Conservation (phyloP, 1,140 invertebrate genomes). For the Cyrtorhinus lividipennis region DNA sequence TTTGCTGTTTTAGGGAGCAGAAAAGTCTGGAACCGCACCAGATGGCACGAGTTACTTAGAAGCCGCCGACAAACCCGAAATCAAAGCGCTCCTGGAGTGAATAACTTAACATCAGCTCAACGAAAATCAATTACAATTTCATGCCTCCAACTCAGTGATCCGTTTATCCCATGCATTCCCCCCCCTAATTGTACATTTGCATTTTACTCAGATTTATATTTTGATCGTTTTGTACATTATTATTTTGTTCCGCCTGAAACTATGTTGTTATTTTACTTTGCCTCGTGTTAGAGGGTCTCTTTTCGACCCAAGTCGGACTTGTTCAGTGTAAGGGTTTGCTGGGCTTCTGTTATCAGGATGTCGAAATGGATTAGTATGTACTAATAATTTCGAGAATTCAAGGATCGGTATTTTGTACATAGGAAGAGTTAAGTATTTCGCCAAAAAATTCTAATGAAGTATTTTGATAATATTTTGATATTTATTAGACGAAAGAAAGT, state of each 20-base stretch:
- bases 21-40: slow-evolving; percentile 65
- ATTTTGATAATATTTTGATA: slow-evolving; percentile 5
- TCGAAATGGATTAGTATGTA: no score
- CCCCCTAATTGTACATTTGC: not conserved
- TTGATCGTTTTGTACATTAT: not conserved
- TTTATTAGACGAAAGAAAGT: not conserved
- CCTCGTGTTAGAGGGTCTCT: no score
- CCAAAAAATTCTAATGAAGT: not conserved
- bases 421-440: not conserved
- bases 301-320: no score
- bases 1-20: slow-evolving; percentile 79
- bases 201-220: not conserved
- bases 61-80: slow-evolving; percentile 83
- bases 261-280: not conserved
- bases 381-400: no score
- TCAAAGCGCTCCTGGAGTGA: slow-evolving; percentile 50
- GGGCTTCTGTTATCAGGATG: no score
- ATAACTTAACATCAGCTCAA: not conserved
- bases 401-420: no score
- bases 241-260: no score
- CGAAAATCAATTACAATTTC: slow-evolving; percentile 3
- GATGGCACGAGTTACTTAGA: slow-evolving; percentile 75
- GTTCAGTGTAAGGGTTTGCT: no score
- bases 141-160: not conserved
- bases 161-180: not conserved